phyloP scores from a whole-genome alignment of 2,113 vertebrate genomes.

The Channa argus region DNA sequence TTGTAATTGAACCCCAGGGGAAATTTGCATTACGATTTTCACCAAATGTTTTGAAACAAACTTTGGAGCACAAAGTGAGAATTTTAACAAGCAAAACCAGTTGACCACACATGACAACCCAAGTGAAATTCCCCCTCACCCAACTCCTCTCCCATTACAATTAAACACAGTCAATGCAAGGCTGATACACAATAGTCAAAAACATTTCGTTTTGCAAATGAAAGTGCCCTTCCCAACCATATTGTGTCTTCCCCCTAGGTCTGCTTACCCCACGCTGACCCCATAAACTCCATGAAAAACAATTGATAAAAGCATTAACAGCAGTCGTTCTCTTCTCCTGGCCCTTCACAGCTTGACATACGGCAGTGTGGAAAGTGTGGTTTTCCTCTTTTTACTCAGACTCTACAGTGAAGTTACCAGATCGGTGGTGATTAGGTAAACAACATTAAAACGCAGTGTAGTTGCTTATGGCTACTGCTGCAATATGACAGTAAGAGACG shows the following conservation, averaged over 20 bases:
- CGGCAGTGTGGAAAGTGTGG: slow-evolving; percentile 42
- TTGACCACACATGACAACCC: slow-evolving; percentile 50
- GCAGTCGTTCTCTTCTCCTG: slow-evolving; percentile 46
- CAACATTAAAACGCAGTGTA: slow-evolving; percentile 33
- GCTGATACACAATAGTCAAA: slow-evolving; percentile 50
- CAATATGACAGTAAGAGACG: slow-evolving; percentile 49
- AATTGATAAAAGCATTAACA: slow-evolving; percentile 75
- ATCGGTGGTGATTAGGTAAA: slow-evolving; percentile 38
- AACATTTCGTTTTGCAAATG: slow-evolving; percentile 74
- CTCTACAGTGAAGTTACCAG: slow-evolving; percentile 31
- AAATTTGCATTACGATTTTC: slow-evolving; percentile 55
- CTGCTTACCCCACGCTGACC: slow-evolving; percentile 77
- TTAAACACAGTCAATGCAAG: slow-evolving; percentile 47
- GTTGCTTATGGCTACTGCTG: slow-evolving; percentile 53
- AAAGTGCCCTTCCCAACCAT: slow-evolving; percentile 64
- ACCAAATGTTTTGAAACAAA: slow-evolving; percentile 54
- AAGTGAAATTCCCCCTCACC: slow-evolving; percentile 19
- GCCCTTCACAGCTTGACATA: slow-evolving; percentile 63
- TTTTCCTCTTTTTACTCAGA: slow-evolving; percentile 20
- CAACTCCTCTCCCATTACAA: slow-evolving; percentile 43
- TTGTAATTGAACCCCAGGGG: slow-evolving; percentile 70
- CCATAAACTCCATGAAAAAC: slow-evolving; percentile 73
- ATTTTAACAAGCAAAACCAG: slow-evolving; percentile 71
- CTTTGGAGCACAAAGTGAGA: slow-evolving; percentile 55
- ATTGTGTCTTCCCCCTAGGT: slow-evolving; percentile 51